A percentile compares a stretch with the other conserved stretches of the same genome.
Conservation (phyloP, 2,888 invertebrate genomes). For the Fissipunctia ypsillon region DNA sequence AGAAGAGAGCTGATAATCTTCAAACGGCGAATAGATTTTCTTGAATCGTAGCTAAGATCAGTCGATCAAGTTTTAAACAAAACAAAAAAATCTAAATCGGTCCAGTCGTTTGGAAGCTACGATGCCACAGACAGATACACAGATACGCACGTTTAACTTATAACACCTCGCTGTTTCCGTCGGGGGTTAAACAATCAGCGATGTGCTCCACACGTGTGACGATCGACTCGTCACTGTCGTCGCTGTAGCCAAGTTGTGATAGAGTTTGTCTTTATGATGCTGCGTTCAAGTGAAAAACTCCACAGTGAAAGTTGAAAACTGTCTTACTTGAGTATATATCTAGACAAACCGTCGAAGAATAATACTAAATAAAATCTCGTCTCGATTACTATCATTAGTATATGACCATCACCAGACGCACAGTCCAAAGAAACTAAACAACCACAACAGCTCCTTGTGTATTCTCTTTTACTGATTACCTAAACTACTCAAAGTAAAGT, state of each 20-base stretch:
- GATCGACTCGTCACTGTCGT: constrained; percentile 3
- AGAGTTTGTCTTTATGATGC: constrained; percentile 20
- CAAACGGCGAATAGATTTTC: too few species aligned
- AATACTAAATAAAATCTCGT: not conserved
- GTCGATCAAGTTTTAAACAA: too few species aligned
- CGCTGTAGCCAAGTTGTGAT: constrained; percentile 14
- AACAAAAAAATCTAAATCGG: too few species aligned
- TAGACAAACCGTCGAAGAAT: not conserved
- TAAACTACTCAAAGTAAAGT: constrained; percentile 10
- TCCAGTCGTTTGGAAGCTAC: too few species aligned
- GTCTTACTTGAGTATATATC: not conserved
- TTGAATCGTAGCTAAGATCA: too few species aligned
- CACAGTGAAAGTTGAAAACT: too few species aligned
- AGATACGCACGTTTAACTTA: too few species aligned
- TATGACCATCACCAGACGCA: not conserved
- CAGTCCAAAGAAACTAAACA: too few species aligned
- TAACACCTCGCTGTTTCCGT: too few species aligned
- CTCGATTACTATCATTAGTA: not conserved
- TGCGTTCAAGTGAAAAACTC: constrained; percentile 30
- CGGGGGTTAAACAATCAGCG: not conserved
- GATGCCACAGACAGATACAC: too few species aligned
- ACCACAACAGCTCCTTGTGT: not conserved
- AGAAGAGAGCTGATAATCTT: too few species aligned
- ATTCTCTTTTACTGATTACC: not conserved
- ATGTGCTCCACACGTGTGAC: not conserved